These are phyloP conservation scores for Opisthocomus hoazin DNA, from an alignment of 2,113 vertebrate genomes.

Conservation along the genomic window DNA sequence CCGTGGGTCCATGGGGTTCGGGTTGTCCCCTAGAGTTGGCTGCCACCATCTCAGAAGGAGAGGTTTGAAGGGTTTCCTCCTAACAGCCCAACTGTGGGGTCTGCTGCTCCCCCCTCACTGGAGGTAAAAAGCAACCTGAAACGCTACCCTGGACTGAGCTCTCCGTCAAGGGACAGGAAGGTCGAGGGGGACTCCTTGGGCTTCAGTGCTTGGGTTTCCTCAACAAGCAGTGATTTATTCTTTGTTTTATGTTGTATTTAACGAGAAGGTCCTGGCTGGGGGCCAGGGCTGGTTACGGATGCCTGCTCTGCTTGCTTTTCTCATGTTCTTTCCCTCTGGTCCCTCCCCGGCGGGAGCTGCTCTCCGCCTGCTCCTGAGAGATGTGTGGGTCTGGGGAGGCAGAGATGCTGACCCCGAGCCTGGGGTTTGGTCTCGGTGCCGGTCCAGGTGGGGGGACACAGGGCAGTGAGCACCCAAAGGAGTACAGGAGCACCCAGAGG, in stretches of 20 bases:
- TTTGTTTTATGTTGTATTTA: not conserved
- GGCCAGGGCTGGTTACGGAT: not conserved
- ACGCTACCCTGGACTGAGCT: not conserved
- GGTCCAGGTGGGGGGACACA: accelerated
- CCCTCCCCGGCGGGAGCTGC: not conserved
- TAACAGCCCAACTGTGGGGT: accelerated
- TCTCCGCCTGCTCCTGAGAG: not conserved
- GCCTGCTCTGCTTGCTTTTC: slow-evolving; percentile 12
- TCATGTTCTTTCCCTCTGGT: not conserved
- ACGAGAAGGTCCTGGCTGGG: not conserved
- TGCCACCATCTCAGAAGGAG: not conserved
- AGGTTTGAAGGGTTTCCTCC: not conserved
- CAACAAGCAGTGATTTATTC: not conserved
- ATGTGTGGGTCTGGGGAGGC: not conserved
- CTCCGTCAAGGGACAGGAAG: not conserved
- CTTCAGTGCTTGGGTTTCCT: not conserved
- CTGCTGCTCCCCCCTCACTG: not conserved
- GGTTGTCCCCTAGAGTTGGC: not conserved
- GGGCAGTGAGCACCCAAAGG: not conserved
- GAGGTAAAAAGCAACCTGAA: not conserved
- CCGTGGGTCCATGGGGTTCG: accelerated
- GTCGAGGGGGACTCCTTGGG: not conserved
- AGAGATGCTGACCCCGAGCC: not conserved
- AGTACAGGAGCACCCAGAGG: not conserved
- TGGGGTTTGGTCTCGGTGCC: accelerated